phyloP scores from a whole-genome alignment of 2,797 vertebrate species.

The Pseudomugil gertrudae region DNA sequence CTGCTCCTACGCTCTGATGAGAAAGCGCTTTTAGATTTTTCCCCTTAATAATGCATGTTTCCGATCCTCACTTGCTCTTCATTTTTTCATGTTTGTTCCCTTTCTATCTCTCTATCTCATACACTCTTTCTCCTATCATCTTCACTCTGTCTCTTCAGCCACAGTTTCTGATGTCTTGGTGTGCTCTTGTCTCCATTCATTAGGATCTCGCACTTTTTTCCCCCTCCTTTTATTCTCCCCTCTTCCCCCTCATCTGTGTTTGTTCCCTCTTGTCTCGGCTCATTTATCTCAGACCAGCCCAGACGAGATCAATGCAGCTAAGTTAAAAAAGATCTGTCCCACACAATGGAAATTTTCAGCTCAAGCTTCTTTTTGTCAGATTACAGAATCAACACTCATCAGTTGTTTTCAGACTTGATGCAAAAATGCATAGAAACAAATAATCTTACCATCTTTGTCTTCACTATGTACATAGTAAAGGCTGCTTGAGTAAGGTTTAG shows the following conservation, averaged over 20 bases:
- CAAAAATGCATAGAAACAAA: not conserved
- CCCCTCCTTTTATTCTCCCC: not conserved
- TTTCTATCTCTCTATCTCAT: slow-evolving; percentile 8
- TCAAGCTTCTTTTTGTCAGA: not conserved
- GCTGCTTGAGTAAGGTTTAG: slow-evolving; percentile 49
- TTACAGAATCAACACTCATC: not conserved
- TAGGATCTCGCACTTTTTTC: slow-evolving; percentile 34
- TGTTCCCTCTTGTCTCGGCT: slow-evolving; percentile 37
- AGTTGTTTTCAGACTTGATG: not conserved
- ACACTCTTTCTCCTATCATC: slow-evolving; percentile 34
- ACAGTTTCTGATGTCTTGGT: slow-evolving; percentile 32
- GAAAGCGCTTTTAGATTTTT: slow-evolving; percentile 74
- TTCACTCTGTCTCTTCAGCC: slow-evolving; percentile 22
- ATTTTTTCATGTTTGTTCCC: slow-evolving; percentile 52
- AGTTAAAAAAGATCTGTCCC: slow-evolving; percentile 20
- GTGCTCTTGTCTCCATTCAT: slow-evolving; percentile 55
- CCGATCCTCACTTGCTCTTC: slow-evolving; percentile 48
- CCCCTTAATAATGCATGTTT: slow-evolving; percentile 73
- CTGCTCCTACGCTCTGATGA: slow-evolving; percentile 44
- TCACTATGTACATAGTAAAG: slow-evolving; percentile 64
- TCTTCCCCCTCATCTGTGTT: slow-evolving; percentile 25
- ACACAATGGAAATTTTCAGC: slow-evolving; percentile 14
- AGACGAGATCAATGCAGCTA: slow-evolving; percentile 31
- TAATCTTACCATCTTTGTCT: not conserved
- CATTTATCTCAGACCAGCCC: slow-evolving; percentile 36